Conservation (phyloP, 1,140 invertebrate genomes). For the Brachionus rotundiformis region DNA sequence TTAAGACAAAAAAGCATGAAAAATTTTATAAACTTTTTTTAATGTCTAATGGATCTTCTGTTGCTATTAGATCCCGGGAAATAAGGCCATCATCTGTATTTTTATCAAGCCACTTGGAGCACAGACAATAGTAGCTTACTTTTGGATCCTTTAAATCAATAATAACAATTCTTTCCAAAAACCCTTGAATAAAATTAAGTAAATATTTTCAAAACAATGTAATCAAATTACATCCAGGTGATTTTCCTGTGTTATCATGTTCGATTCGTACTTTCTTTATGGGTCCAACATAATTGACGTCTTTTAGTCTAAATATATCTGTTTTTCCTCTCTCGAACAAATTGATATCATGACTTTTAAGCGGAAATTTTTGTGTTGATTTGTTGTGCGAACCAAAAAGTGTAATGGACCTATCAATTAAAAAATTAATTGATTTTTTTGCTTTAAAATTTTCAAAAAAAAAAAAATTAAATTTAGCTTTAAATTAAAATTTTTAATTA, state of each 20-base stretch:
- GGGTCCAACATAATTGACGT: conserved; percentile 61
- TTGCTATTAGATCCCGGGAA: conserved; percentile 59
- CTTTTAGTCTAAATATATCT: conserved; percentile 58
- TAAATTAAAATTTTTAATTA: too few relatives aligned
- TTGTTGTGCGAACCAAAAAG: conserved; percentile 38
- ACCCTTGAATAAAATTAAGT: conserved; percentile 50
- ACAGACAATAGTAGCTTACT: conserved; percentile 64
- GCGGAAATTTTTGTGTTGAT: conserved; percentile 57
- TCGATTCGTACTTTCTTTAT: conserved; percentile 62
- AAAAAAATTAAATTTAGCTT: too few relatives aligned
- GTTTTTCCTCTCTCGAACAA: conserved; percentile 58
- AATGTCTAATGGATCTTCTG: conserved; percentile 59
- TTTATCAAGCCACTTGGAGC: conserved; percentile 63
- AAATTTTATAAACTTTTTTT: conserved; percentile 57
- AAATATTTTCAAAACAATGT: neutral
- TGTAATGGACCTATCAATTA: conserved; percentile 16
- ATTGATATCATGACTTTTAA: conserved; percentile 54
- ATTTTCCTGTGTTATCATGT: conserved; percentile 64
- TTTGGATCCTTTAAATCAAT: conserved; percentile 61
- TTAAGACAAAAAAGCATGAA: neutral
- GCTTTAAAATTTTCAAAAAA: too few relatives aligned
- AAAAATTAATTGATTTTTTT: neutral
- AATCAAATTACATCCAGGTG: conserved; percentile 62
- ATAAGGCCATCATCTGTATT: conserved; percentile 62
- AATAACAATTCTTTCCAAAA: conserved; percentile 59